A percentile compares a stretch with the other conserved stretches of the same genome.
Evolutionary conservation across 1,140 invertebrate species (phyloP).

Genomic region (Euura saliciscinereae): DNA sequence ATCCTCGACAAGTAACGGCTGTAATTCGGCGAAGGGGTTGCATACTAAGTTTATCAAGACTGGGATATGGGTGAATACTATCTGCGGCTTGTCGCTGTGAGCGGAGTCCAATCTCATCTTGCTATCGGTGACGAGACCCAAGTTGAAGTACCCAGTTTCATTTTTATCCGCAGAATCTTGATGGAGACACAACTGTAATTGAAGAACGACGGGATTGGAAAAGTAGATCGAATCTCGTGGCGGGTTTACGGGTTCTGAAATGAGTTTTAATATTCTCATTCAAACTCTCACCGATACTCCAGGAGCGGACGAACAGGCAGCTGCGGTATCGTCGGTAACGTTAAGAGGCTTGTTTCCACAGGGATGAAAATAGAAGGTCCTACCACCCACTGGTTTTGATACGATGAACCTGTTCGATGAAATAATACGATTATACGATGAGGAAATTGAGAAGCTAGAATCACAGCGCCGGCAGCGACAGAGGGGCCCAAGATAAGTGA

Average conservation of each 20-base stretch:
- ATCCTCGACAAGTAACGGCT: not conserved
- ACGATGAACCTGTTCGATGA: not conserved
- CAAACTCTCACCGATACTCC: not conserved
- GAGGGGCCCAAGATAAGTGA: too few species aligned
- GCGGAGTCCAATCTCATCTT: too few species aligned
- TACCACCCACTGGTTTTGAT: not conserved
- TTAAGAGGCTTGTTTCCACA: not conserved
- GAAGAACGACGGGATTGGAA: slow-evolving; percentile 3
- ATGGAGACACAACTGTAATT: slow-evolving; percentile 26
- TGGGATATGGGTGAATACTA: slow-evolving; percentile 13
- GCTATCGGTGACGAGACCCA: too few species aligned
- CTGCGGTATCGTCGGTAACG: not conserved
- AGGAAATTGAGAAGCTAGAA: too few species aligned
- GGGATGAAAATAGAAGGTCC: not conserved
- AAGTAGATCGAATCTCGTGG: not conserved
- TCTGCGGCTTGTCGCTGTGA: not conserved
- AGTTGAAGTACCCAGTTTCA: too few species aligned
- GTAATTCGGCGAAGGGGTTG: too few species aligned
- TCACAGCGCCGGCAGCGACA: too few species aligned
- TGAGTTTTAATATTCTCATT: too few species aligned
- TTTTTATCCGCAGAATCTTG: not conserved
- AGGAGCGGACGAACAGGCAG: not conserved
- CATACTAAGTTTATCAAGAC: too few species aligned
- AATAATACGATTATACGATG: too few species aligned
- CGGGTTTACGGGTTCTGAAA: too few species aligned